Conservation (phyloP, 2,888 invertebrate species). For the Aspidiotus rigidus region DNA sequence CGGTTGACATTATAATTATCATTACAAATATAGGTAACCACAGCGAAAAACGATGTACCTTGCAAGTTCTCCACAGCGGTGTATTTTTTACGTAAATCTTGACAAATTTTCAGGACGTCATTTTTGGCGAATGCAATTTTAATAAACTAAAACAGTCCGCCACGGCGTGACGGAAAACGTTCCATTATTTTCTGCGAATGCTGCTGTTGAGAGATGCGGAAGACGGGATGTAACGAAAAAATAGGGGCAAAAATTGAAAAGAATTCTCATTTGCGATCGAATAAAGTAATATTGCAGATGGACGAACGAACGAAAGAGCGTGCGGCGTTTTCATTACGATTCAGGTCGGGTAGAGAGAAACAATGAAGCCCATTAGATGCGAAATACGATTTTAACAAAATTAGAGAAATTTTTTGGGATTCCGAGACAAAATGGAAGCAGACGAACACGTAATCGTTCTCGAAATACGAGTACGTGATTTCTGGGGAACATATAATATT, state of each 20-base stretch:
- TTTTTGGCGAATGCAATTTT: too few relatives aligned
- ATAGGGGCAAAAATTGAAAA: not conserved
- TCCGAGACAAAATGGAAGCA: not conserved
- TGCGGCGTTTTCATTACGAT: not conserved
- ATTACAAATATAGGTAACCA: too few relatives aligned
- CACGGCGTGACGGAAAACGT: too few relatives aligned
- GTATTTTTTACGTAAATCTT: too few relatives aligned
- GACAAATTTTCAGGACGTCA: too few relatives aligned
- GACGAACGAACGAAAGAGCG: not conserved
- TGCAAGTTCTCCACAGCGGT: too few relatives aligned
- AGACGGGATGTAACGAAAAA: not conserved
- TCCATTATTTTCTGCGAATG: too few relatives aligned
- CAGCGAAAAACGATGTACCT: too few relatives aligned
- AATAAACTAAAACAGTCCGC: too few relatives aligned
- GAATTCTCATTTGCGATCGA: not conserved
- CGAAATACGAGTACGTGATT: not conserved
- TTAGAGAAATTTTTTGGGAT: not conserved
- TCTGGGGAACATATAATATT: not conserved
- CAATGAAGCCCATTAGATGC: constrained; percentile 4
- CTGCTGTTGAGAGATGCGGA: too few relatives aligned
- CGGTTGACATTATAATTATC: too few relatives aligned
- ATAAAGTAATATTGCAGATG: too few relatives aligned
- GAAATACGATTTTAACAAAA: constrained; percentile 4
- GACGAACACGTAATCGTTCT: constrained; percentile 1
- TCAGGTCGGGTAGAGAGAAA: not conserved